A percentile compares a stretch with the other conserved stretches of the same genome.
These are phyloP conservation scores for Drosophila suzukii DNA, from an alignment of 1,140 invertebrate species.

Conservation along the genomic window DNA sequence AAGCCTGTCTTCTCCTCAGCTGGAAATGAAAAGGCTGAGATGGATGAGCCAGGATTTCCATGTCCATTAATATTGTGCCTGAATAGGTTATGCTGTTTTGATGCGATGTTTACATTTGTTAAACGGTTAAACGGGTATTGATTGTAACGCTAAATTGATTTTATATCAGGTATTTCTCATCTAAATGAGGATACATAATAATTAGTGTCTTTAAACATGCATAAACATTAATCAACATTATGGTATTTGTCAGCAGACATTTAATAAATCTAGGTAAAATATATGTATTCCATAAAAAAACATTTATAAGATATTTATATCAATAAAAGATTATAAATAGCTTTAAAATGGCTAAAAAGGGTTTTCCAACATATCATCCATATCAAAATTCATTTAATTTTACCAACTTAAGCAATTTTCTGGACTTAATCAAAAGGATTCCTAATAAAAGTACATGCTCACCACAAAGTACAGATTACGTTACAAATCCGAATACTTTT, in stretches of 20 bases:
- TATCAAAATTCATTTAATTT: too few relatives aligned
- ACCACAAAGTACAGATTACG: slow-evolving; percentile 1
- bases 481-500: not conserved
- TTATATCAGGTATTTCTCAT: not conserved
- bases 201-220: too few relatives aligned
- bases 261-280: too few relatives aligned
- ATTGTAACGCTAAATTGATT: slow-evolving; percentile 1
- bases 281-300: too few relatives aligned
- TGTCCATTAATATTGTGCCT: slow-evolving; percentile 30
- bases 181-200: not conserved
- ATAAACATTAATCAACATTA: too few relatives aligned
- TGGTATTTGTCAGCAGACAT: too few relatives aligned
- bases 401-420: not conserved
- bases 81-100: not conserved
- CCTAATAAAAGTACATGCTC: not conserved
- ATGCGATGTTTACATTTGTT: slow-evolving; percentile 9
- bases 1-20: slow-evolving; percentile 19
- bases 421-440: not conserved
- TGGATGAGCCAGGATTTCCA: slow-evolving; percentile 27
- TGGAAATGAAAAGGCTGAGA: slow-evolving; percentile 31
- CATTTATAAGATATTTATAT: too few relatives aligned
- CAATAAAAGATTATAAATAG: too few relatives aligned
- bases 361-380: too few relatives aligned
- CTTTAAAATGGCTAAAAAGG: too few relatives aligned
- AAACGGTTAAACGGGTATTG: not conserved